Evolutionary conservation across 2,113 vertebrate species (phyloP).

Genomic region (Pygoscelis antarcticus): DNA sequence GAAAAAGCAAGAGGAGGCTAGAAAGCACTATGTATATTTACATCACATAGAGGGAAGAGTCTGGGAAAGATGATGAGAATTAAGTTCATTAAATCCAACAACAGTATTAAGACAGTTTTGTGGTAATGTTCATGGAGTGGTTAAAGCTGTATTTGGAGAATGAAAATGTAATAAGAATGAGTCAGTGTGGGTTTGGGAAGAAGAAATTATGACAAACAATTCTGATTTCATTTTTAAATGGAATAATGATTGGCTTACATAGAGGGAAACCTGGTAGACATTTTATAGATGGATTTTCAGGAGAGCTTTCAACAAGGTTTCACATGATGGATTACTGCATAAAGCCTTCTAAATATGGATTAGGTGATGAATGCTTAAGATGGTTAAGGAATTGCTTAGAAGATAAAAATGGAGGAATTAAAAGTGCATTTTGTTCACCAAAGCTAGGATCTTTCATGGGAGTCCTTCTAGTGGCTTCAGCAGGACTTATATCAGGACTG

Average conservation of each 20-base stretch:
- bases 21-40: background rate
- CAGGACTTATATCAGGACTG: background rate
- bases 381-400: conserved; percentile 17
- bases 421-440: background rate
- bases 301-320: conserved; percentile 34
- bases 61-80: background rate
- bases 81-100: conserved; percentile 2
- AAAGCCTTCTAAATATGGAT: conserved; percentile 56
- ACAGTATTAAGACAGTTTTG: background rate
- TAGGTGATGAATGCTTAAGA: conserved; percentile 26
- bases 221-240: conserved; percentile 49
- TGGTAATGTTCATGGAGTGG: background rate
- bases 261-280: background rate
- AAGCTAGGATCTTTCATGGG: background rate
- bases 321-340: conserved; percentile 42
- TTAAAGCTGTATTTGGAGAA: conserved; percentile 2
- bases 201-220: conserved; percentile 37
- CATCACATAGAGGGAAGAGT: background rate
- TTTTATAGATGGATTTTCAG: conserved; percentile 46
- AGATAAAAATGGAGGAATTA: conserved; percentile 19
- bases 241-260: background rate
- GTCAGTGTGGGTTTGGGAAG: background rate
- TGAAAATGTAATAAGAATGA: background rate
- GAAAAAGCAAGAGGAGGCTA: background rate
- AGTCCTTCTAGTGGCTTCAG: background rate